These are phyloP conservation scores for Ardeotis arabs DNA, from an alignment of 2,113 vertebrate genomes.

Conservation along the genomic window DNA sequence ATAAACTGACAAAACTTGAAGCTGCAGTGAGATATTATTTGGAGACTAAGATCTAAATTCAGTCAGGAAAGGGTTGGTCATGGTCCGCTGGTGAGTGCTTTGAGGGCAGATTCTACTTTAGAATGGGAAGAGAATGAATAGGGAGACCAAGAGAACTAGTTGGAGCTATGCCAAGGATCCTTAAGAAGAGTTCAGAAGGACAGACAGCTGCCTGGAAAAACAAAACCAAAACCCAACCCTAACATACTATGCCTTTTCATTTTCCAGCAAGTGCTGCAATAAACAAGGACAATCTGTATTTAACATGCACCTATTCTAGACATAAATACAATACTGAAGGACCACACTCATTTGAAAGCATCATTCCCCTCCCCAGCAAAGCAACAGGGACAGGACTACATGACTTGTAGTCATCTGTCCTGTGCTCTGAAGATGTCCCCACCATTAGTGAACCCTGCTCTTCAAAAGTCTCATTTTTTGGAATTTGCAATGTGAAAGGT, in stretches of 20 bases:
- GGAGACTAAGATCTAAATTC: background rate
- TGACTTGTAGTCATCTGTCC: background rate
- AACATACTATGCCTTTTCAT: background rate
- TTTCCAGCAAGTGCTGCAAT: background rate
- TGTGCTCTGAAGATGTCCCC: background rate
- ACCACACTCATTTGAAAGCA: background rate
- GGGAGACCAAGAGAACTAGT: background rate
- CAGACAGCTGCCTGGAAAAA: background rate
- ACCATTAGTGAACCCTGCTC: accelerated
- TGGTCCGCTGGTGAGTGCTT: background rate
- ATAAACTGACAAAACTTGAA: background rate
- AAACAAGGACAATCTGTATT: background rate
- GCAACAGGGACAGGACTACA: background rate
- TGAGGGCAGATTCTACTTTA: background rate
- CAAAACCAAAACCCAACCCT: accelerated
- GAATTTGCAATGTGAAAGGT: background rate
- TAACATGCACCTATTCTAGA: background rate
- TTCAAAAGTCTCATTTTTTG: background rate
- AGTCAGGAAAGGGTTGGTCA: background rate
- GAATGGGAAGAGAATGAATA: background rate
- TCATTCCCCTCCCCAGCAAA: background rate
- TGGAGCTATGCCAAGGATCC: background rate
- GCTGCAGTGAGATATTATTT: background rate
- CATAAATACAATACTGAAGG: background rate
- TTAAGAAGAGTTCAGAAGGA: background rate